Evolutionary conservation across 2,888 invertebrate genomes (phyloP), one percentile per base, ranked within the genome.

Genomic region (Eilema caniola): DNA sequence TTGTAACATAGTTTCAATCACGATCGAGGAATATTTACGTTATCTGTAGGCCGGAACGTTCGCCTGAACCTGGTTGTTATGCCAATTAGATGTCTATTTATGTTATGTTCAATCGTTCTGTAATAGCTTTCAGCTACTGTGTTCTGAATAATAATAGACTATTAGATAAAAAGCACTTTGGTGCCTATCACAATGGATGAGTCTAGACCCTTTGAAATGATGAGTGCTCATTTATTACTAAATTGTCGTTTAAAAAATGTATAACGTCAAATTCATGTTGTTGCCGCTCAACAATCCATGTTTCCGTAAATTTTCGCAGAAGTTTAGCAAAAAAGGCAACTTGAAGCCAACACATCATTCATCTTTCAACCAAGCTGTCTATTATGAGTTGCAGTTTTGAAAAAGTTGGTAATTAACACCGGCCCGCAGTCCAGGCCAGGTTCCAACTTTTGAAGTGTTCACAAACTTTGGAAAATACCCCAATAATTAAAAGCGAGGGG

Each of bases 381-480:
- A 94, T 94, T 94, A 94, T 95, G 94, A 95, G 92, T 93, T 94
- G 94, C 94, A 93, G 90, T 95, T 94, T 94, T 92, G 82, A 88
- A 93, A 87, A 95, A 95, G 93, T 94, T 95, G 85, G 88, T 95
- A 95, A 95, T 95, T 95, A 95, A 94, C 95, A 93, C 89, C 86
- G 85, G 86, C 82, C 88, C 87, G 88, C 86, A 85, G 90, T 88
- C 89, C 88, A 87, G 84, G 87, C 84, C 89, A 90, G 90, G 89
- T 88, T 86, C 87, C 85, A 91, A 93, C 92, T 95, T 94, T 82
- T 89, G 89, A 90, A 95, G 91, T 92, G 91, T 90, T 92, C 87
- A 87, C 84, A 90, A 93, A 92, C 87, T 94, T 94, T 86, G 83
- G 83, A 88, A 91, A 93, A 93, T 92, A 85, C 90, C 88, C 90